A percentile compares a stretch with the other conserved stretches of the same genome.
Conservation (phyloP, 1,140 invertebrate species). For the Hypsibius dujardini region DNA sequence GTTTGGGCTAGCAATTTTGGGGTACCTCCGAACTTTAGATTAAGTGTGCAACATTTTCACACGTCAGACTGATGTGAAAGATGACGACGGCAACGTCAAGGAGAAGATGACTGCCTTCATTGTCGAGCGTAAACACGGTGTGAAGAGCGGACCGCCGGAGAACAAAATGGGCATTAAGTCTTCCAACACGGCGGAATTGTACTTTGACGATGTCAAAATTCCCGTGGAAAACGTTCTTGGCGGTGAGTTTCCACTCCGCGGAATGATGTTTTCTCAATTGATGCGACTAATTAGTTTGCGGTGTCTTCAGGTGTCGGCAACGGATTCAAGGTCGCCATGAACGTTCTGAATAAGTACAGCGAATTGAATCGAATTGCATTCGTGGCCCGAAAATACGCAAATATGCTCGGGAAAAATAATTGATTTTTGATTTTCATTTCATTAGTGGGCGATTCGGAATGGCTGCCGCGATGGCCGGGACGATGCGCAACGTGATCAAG, state of each 20-base stretch:
- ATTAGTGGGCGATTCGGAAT: slow-evolving; percentile 77
- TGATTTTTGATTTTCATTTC: no score
- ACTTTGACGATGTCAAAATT: slow-evolving; percentile 87
- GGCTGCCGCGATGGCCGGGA: slow-evolving; percentile 77
- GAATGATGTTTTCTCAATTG: no score
- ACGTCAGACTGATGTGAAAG: slow-evolving; percentile 36
- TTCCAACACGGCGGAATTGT: slow-evolving; percentile 90
- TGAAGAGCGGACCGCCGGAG: slow-evolving; percentile 79
- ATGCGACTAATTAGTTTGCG: no score
- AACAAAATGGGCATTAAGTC: slow-evolving; percentile 99
- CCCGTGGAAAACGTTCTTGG: slow-evolving; percentile 86
- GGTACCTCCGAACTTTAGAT: slow-evolving; percentile 18
- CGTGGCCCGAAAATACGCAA: no score
- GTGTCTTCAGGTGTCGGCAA: not conserved
- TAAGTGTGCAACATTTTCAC: slow-evolving; percentile 17
- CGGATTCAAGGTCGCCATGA: slow-evolving; percentile 62
- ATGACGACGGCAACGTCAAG: slow-evolving; percentile 40
- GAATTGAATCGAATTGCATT: no score
- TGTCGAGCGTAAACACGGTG: slow-evolving; percentile 80
- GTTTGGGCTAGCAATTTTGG: slow-evolving; percentile 14
- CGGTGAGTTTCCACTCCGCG: slow-evolving; percentile 29
- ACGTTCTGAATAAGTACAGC: slow-evolving; percentile 72
- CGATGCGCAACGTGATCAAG: slow-evolving; percentile 68
- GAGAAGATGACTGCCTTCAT: slow-evolving; percentile 82
- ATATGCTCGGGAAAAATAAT: no score